Evolutionary conservation across 2,113 vertebrate species (phyloP).

Genomic region (Raja brachyura): DNA sequence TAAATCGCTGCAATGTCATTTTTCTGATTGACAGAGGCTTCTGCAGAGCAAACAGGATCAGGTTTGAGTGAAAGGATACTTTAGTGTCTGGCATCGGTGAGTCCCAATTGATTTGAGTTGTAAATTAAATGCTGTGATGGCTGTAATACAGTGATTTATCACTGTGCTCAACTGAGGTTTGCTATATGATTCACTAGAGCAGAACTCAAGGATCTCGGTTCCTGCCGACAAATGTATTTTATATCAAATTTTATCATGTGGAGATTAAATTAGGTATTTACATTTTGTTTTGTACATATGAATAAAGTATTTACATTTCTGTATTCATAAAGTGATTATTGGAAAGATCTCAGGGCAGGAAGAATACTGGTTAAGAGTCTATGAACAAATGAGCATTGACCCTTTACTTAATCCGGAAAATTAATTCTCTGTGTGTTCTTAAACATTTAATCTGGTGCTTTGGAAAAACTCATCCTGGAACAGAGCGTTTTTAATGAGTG

Average conservation of each 20-base stretch:
- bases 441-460: neutral
- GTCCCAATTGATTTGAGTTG: conserved; percentile 36
- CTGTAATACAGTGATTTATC: conserved; percentile 35
- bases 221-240: neutral
- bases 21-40: conserved; percentile 27
- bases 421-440: neutral
- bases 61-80: conserved; percentile 30
- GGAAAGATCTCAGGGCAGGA: neutral
- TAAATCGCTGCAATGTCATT: conserved; percentile 17
- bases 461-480: neutral
- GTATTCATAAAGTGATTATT: neutral
- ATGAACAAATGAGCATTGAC: neutral
- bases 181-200: conserved; percentile 25
- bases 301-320: neutral
- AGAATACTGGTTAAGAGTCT: neutral
- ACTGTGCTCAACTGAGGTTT: conserved; percentile 28
- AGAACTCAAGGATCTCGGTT: neutral
- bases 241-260: neutral
- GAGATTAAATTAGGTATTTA: neutral
- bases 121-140: conserved; percentile 37
- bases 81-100: conserved; percentile 19
- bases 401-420: neutral
- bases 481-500: neutral
- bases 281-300: neutral
- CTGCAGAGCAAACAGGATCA: conserved; percentile 26